phyloP scores from a whole-genome alignment of 2,113 vertebrate genomes.

The Nycticebus coucang region DNA sequence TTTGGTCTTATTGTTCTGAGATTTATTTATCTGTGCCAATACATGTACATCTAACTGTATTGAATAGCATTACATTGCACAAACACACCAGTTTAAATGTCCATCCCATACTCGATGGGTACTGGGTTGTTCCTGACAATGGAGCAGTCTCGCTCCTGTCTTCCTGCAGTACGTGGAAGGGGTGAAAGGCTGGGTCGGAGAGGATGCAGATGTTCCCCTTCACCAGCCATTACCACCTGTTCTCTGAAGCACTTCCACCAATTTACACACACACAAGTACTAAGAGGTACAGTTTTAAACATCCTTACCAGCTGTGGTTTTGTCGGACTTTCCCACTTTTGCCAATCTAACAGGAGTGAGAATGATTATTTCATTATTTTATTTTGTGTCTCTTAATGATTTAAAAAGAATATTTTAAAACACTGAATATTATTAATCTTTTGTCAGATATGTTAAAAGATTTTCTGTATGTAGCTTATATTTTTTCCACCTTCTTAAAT shows the following conservation, averaged over 20 bases:
- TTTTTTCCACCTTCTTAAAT: constrained; percentile 5
- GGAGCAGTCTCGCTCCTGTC: too few species aligned
- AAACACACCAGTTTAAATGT: too few species aligned
- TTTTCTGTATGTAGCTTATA: not conserved
- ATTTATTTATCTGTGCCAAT: too few species aligned
- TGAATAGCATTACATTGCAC: too few species aligned
- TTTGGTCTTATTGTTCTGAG: too few species aligned
- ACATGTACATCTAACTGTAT: too few species aligned
- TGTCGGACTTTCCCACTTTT: not conserved
- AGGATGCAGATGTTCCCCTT: not conserved
- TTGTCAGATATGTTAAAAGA: not conserved
- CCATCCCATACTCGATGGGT: too few species aligned
- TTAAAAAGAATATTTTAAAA: not conserved
- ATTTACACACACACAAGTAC: not conserved
- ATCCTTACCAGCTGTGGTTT: not conserved
- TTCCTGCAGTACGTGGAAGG: not conserved
- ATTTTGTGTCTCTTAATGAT: not conserved
- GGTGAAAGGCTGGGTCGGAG: not conserved
- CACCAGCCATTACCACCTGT: not conserved
- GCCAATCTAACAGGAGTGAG: not conserved
- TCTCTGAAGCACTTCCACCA: not conserved
- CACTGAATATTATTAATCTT: not conserved
- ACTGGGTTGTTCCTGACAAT: too few species aligned
- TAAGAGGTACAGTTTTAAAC: not conserved
- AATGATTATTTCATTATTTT: not conserved